These are phyloP conservation scores for Oriolus oriolus DNA, from an alignment of 2,113 vertebrate species.

Conservation along the genomic window DNA sequence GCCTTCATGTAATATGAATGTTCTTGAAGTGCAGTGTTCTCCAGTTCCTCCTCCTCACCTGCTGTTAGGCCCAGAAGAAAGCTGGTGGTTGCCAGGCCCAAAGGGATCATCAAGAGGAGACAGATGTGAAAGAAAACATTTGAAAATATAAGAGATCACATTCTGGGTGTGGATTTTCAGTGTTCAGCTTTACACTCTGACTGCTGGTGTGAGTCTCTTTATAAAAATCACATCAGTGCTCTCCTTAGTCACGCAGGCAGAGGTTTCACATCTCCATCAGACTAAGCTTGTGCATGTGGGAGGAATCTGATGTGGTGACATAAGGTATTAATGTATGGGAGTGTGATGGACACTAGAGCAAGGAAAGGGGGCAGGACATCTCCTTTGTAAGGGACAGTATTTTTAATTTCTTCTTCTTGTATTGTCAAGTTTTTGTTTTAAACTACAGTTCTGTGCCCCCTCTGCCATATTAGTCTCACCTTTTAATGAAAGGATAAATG, in stretches of 20 bases:
- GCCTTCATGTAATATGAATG: not conserved
- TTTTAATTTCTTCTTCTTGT: not conserved
- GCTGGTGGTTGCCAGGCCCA: not conserved
- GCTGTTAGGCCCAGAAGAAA: not conserved
- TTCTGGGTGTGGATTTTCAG: not conserved
- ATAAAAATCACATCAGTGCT: not conserved
- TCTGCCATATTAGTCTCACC: not conserved
- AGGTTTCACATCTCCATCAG: not conserved
- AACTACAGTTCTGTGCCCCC: not conserved
- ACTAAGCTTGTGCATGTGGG: not conserved
- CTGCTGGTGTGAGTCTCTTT: not conserved
- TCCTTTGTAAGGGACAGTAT: not conserved
- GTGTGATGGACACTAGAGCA: not conserved
- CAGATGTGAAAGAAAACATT: not conserved
- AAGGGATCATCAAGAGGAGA: not conserved
- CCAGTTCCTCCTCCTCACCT: not conserved
- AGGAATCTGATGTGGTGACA: not conserved
- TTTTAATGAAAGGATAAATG: not conserved
- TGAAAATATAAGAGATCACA: not conserved
- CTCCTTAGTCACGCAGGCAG: not conserved
- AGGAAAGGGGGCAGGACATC: not conserved
- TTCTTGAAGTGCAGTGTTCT: not conserved
- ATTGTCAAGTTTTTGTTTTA: not conserved
- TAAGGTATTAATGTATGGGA: not conserved
- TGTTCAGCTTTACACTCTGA: not conserved